Conservation (phyloP, 1,140 invertebrate species). For the Sarcophaga peregrina region DNA sequence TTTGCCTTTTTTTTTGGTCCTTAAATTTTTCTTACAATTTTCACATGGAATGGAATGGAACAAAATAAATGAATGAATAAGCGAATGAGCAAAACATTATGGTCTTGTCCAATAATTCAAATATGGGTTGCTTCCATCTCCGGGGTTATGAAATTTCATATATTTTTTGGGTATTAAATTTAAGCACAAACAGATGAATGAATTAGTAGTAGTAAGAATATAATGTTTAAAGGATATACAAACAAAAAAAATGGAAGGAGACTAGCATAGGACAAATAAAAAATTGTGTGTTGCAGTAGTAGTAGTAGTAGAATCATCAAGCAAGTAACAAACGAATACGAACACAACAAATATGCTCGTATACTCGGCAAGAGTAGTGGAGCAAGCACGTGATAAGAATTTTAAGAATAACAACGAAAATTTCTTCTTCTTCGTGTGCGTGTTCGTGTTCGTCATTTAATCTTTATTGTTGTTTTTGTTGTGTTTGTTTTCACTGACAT, state of each 20-base stretch:
- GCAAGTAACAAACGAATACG: background rate
- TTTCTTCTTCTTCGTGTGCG: background rate
- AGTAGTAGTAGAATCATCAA: background rate
- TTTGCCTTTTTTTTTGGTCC: background rate
- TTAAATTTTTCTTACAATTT: too few species aligned
- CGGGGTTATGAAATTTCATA: background rate
- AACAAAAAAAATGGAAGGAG: background rate
- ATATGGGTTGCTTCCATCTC: background rate
- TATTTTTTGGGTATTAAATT: conserved; percentile 15
- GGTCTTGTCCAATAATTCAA: background rate
- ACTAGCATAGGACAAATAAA: background rate
- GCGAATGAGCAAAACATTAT: background rate
- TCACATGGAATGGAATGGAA: too few species aligned
- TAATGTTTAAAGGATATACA: background rate
- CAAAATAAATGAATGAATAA: background rate
- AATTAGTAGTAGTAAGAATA: background rate
- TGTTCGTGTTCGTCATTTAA: background rate
- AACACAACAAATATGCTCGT: background rate
- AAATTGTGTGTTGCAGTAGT: background rate
- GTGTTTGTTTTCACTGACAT: background rate
- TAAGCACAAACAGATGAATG: background rate
- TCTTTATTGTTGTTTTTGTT: background rate
- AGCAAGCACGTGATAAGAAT: conserved; percentile 34
- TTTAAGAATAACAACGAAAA: background rate
- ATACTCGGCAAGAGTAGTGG: background rate